Evolutionary conservation across 1,140 invertebrate genomes (phyloP).

Genomic region (Rhopalosiphum padi): DNA sequence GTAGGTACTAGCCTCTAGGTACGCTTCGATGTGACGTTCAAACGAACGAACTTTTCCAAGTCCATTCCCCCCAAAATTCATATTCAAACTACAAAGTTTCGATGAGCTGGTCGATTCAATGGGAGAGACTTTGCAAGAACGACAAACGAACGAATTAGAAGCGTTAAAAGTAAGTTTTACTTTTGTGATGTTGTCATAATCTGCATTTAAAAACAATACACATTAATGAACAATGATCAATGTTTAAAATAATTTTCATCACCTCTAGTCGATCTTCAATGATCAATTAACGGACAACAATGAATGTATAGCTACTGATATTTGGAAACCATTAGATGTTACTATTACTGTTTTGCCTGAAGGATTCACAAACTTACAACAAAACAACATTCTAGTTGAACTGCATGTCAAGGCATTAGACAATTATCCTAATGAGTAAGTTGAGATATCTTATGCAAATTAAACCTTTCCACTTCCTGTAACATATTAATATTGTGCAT

Average conservation of each 20-base stretch:
- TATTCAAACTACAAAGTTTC: neutral
- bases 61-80: neutral
- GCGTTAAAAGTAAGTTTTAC: constrained; percentile 59
- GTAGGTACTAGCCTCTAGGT: neutral
- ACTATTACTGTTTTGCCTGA: constrained; percentile 71
- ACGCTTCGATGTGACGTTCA: neutral
- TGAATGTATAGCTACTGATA: constrained; percentile 65
- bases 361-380: constrained; percentile 62
- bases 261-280: constrained; percentile 70
- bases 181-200: neutral
- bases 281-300: constrained; percentile 70
- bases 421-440: constrained; percentile 77
- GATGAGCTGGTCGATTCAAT: constrained; percentile 31
- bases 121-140: constrained; percentile 60
- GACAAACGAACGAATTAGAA: constrained; percentile 60
- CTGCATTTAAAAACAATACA: neutral
- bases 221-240: neutral
- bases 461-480: constrained; percentile 58
- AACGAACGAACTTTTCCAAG: neutral
- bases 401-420: constrained; percentile 73
- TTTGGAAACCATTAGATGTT: constrained; percentile 74
- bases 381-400: constrained; percentile 73
- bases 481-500: neutral
- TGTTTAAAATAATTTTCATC: neutral
- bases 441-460: constrained; percentile 51